Percentiles rank a stretch among this genome's conserved stretches.
Conservation (phyloP, 2,113 vertebrate species). For the Scophthalmus maximus region DNA sequence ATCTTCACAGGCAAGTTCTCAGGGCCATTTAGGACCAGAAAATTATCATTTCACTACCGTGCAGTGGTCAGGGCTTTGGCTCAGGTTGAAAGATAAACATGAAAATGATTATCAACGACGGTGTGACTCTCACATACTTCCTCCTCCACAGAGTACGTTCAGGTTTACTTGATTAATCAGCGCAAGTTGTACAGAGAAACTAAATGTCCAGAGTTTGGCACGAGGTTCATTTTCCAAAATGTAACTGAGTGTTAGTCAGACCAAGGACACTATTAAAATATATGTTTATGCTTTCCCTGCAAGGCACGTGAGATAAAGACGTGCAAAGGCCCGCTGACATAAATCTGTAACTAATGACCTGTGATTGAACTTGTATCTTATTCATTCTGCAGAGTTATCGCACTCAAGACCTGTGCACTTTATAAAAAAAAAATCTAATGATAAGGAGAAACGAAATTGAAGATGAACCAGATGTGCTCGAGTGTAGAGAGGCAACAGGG, state of each 20-base stretch:
- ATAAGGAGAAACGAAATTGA: conserved; percentile 23
- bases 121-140: neutral
- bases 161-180: neutral
- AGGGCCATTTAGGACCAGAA: neutral
- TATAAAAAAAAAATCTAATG: conserved; percentile 34
- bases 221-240: neutral
- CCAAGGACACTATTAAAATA: conserved; percentile 1
- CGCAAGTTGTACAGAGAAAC: neutral
- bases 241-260: neutral
- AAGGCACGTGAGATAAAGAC: conserved; percentile 7
- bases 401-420: neutral
- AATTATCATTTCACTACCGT: neutral
- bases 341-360: conserved; percentile 36
- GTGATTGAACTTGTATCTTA: conserved; percentile 39
- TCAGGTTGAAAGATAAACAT: neutral
- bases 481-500: neutral
- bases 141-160: neutral
- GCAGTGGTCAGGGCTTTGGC: neutral
- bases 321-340: conserved; percentile 9
- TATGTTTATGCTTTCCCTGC: neutral
- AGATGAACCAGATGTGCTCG: conserved; percentile 20
- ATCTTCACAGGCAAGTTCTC: neutral
- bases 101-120: neutral
- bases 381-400: conserved; percentile 44
- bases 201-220: neutral